Evolutionary conservation across 2,888 invertebrate genomes (phyloP), one percentile per base, ranked within the genome.

Genomic region (Amphipoea oculea): DNA sequence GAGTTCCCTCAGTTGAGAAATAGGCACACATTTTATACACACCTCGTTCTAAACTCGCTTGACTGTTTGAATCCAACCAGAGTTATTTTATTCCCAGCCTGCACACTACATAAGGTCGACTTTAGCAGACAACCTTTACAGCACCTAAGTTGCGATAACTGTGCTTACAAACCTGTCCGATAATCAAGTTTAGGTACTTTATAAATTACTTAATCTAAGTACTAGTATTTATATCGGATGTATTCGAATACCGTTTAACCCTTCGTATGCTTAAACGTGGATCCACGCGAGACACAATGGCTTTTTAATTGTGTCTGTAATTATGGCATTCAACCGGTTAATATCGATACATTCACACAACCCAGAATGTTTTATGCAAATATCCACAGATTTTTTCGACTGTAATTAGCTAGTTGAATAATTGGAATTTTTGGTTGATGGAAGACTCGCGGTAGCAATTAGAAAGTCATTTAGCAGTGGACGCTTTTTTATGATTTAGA

Each of bases 381-480:
- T 68, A 23, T 11, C 9, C 11, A 45, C 29, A 36, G 20, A 3
- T 23, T 54, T 66, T n/a, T 69, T 57, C 62, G 14, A 67, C 20
- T 14, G 60, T 68, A 57, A 75, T 68, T 36, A 29, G 29, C 17
- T 62, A 45, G 75, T 68, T 62, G 54, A 76, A 75, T 76, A 82
- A 82, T 62, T 40, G 12, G 45, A 75, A n/a, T 23, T 57, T n/a
- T 62, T 48, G 5, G 14, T 54, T 74, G 5, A 67, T 74, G 23
- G 42, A 36, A 81, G 20, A 45, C 12, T 57, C 40, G 45, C 29
- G 29, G 40, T 63, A 68, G 62, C 68, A 75, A 68, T 82, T 68
- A 82, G 75, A 75, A 82, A 80, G 82, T 57, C 45, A 54, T 63
- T 82, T 68, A 48, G 17, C 9, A 45, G 14, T 48, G 23, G 45